Percentiles rank a stretch among this genome's conserved stretches.
These are phyloP conservation scores for Cosmorhoe ocellata DNA, from an alignment of 2,888 invertebrate genomes.

Conservation along the genomic window DNA sequence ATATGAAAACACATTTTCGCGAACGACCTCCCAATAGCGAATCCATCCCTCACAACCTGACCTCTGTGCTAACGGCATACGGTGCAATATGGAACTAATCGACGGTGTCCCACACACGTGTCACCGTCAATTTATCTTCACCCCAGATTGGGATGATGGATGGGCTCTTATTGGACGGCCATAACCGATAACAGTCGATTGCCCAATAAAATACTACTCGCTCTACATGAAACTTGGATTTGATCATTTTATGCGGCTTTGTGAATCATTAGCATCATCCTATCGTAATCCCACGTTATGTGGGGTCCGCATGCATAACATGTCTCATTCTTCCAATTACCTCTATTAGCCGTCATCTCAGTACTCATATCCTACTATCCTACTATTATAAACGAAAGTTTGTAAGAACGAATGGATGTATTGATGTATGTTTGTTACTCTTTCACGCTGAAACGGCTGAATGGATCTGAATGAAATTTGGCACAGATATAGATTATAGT, in stretches of 20 bases:
- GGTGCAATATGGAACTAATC: conserved; percentile 3
- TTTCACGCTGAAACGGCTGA: too few relatives aligned
- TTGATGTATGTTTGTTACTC: too few relatives aligned
- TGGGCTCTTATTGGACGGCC: conserved; percentile 25
- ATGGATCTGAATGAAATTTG: too few relatives aligned
- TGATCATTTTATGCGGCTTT: neutral
- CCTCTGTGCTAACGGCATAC: neutral
- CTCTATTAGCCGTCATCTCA: too few relatives aligned
- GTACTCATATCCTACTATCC: too few relatives aligned
- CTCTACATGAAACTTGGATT: conserved; percentile 11
- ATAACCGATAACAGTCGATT: conserved; percentile 17
- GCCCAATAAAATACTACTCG: conserved; percentile 19
- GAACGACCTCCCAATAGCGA: neutral
- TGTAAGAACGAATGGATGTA: too few relatives aligned
- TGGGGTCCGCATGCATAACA: too few relatives aligned
- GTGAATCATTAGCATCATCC: too few relatives aligned
- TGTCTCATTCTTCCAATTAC: too few relatives aligned
- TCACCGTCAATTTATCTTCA: conserved; percentile 24
- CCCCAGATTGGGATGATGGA: conserved; percentile 31
- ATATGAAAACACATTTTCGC: conserved; percentile 7
- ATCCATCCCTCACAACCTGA: conserved; percentile 3
- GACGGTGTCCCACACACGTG: conserved; percentile 19
- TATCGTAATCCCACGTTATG: too few relatives aligned
- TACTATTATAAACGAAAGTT: too few relatives aligned
- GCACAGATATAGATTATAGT: too few relatives aligned